phyloP scores from a whole-genome alignment of 2,797 vertebrate species.

The Syndactyla subalaris region DNA sequence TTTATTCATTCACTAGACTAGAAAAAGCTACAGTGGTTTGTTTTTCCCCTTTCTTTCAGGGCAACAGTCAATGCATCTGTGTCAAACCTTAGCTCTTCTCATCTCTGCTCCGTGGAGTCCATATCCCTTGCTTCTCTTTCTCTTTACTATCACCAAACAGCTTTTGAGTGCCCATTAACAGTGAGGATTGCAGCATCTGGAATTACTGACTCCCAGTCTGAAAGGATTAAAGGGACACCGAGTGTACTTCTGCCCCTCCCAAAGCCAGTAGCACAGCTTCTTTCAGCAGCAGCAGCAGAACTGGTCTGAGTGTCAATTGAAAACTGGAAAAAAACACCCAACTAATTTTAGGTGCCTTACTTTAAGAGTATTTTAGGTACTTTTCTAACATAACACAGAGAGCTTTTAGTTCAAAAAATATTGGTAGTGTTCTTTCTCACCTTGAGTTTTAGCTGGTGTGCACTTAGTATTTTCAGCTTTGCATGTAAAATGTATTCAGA shows the following conservation, averaged over 20 bases:
- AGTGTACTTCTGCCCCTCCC: not conserved
- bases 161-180: not conserved
- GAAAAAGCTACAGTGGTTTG: not conserved
- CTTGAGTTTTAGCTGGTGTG: not conserved
- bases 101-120: not conserved
- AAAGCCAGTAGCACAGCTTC: not conserved
- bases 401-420: not conserved
- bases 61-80: not conserved
- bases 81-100: not conserved
- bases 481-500: not conserved
- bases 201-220: not conserved
- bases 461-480: not conserved
- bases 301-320: not conserved
- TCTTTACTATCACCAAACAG: not conserved
- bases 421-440: not conserved
- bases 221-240: not conserved
- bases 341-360: not conserved
- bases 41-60: not conserved
- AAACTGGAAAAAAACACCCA: not conserved
- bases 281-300: not conserved
- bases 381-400: not conserved
- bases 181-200: not conserved
- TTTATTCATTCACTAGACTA: slow-evolving; percentile 39
- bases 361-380: not conserved
- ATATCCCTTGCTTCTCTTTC: not conserved